Percentiles rank a stretch among this genome's conserved stretches.
phyloP scores from a whole-genome alignment of 2,113 vertebrate genomes.

The Limnothrissa miodon region DNA sequence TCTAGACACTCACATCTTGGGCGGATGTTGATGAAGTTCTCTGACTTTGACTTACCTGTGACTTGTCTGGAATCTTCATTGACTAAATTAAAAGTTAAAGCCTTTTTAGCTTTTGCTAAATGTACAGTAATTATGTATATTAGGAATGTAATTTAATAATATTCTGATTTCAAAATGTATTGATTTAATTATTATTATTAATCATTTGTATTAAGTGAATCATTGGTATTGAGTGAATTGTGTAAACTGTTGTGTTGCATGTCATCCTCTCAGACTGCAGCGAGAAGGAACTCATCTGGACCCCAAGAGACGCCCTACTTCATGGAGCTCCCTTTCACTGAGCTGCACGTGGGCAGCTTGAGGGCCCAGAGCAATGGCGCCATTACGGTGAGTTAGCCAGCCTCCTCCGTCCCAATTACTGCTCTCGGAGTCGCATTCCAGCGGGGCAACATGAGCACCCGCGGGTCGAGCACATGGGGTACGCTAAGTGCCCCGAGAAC shows the following conservation, averaged over 20 bases:
- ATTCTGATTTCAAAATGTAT: too few species aligned
- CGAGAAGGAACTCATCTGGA: not conserved
- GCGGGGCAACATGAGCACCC: not conserved
- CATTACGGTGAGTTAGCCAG: conserved; percentile 53
- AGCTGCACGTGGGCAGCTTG: conserved; percentile 55
- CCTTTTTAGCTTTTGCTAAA: too few species aligned
- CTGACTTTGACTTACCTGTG: too few species aligned
- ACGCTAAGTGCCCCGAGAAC: not conserved
- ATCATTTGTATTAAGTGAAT: too few species aligned
- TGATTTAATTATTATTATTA: not conserved
- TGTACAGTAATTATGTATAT: too few species aligned
- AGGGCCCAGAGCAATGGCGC: conserved; percentile 45
- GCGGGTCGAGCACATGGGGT: not conserved
- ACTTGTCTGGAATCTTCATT: too few species aligned
- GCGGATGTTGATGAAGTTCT: too few species aligned
- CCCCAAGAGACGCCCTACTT: conserved; percentile 33
- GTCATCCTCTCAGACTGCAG: not conserved
- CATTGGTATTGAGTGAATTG: too few species aligned
- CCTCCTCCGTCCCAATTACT: too few species aligned
- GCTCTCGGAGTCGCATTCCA: not conserved
- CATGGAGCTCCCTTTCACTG: conserved; percentile 61
- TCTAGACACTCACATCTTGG: not conserved
- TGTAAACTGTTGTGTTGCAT: not conserved
- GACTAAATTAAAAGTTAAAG: too few species aligned
- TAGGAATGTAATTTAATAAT: too few species aligned